Percentiles rank a stretch among this genome's conserved stretches.
phyloP scores from a whole-genome alignment of 2,113 vertebrate species.

The Clupea harengus region DNA sequence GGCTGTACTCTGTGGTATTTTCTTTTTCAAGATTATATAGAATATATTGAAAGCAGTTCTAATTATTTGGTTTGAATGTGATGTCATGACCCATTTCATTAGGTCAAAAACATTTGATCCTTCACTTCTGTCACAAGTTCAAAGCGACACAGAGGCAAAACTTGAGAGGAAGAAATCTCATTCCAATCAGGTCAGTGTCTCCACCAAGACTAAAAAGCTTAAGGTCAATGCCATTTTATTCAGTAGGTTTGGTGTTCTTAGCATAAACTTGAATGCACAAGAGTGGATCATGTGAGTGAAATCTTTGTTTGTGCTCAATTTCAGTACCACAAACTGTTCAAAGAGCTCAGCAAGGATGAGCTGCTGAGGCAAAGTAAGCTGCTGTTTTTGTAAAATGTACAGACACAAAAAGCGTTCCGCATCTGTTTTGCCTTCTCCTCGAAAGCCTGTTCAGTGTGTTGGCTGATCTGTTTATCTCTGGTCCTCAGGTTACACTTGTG shows the following conservation, averaged over 20 bases:
- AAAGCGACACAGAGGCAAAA: slow-evolving; percentile 73
- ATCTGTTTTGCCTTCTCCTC: slow-evolving; percentile 43
- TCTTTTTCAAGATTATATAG: not conserved
- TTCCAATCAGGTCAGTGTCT: slow-evolving; percentile 81
- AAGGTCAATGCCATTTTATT: not conserved
- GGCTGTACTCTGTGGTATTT: not conserved
- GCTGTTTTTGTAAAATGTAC: not conserved
- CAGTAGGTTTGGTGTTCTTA: not conserved
- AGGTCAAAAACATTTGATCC: slow-evolving; percentile 83
- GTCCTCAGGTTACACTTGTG: slow-evolving; percentile 88
- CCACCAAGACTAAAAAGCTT: not conserved
- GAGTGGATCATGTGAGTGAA: not conserved
- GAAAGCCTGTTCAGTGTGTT: not conserved
- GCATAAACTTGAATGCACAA: no score
- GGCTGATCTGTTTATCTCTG: slow-evolving; percentile 1
- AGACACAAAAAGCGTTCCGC: slow-evolving; percentile 4
- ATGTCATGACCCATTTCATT: not conserved
- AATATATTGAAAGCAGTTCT: not conserved
- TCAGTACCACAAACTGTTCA: slow-evolving; percentile 93
- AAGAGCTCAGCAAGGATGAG: slow-evolving; percentile 87
- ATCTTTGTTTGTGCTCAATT: slow-evolving; percentile 53
- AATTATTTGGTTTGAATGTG: not conserved
- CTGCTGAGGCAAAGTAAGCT: slow-evolving; percentile 89
- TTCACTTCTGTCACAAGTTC: slow-evolving; percentile 60
- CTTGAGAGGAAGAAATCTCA: slow-evolving; percentile 82